These are phyloP conservation scores for Eristalis intricaria DNA, from an alignment of 2,888 invertebrate species.

Conservation along the genomic window DNA sequence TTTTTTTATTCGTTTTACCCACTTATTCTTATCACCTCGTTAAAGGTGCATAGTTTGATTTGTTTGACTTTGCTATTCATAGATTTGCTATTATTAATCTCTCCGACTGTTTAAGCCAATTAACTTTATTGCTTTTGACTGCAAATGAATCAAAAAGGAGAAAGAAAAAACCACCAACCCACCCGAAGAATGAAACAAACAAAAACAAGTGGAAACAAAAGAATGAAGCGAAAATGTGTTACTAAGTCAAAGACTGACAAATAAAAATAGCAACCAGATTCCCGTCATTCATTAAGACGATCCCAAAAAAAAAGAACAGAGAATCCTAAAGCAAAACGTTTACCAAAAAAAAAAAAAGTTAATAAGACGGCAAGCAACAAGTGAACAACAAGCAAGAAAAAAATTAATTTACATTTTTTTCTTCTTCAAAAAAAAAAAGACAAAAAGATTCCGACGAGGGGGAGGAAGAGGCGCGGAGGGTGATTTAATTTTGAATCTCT, in stretches of 20 bases:
- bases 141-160: not conserved
- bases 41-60: conserved; percentile 10
- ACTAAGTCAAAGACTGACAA: conserved; percentile 37
- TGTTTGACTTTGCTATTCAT: not conserved
- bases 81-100: conserved; percentile 10
- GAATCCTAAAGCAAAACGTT: not conserved
- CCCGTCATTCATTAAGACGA: conserved; percentile 40
- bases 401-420: conserved; percentile 36
- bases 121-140: conserved; percentile 9
- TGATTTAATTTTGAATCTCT: not conserved
- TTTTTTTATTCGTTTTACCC: not conserved
- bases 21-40: conserved; percentile 11
- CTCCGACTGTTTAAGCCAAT: conserved; percentile 19
- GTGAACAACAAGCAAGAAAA: conserved; percentile 25
- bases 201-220: not conserved
- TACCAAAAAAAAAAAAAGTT: not conserved
- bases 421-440: conserved; percentile 2
- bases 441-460: too few species aligned
- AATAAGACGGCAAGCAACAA: conserved; percentile 16
- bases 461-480: not conserved
- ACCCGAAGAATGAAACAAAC: not conserved
- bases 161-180: not conserved
- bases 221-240: conserved; percentile 29
- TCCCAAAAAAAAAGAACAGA: not conserved
- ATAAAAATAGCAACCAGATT: conserved; percentile 21